Percentiles rank a stretch among this genome's conserved stretches.
Evolutionary conservation across 2,888 invertebrate species (phyloP).

Genomic region (Mellilla xanthometata): DNA sequence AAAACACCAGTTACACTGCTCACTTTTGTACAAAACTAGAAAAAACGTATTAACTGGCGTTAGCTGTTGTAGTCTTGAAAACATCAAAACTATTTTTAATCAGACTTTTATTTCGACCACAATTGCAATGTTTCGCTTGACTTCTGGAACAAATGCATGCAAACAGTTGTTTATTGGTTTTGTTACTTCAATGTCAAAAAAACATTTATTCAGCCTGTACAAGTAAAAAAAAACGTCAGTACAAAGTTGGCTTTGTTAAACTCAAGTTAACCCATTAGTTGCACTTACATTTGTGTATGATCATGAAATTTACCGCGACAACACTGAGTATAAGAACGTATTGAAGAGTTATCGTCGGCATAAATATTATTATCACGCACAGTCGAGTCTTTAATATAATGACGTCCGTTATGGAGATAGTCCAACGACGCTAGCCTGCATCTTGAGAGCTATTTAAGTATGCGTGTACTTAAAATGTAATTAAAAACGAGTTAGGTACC

Average conservation of each 20-base stretch:
- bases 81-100: neutral
- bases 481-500: slow-evolving; percentile 70
- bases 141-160: slow-evolving; percentile 4
- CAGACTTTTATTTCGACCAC: neutral
- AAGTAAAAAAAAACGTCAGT: too few relatives aligned
- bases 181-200: slow-evolving; percentile 21
- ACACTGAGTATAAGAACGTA: too few relatives aligned
- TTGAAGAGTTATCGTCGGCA: slow-evolving; percentile 29
- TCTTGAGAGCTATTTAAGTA: slow-evolving; percentile 49
- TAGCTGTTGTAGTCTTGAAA: neutral
- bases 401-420: slow-evolving; percentile 45
- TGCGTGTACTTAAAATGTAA: slow-evolving; percentile 61
- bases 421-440: slow-evolving; percentile 38
- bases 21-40: slow-evolving; percentile 17
- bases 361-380: slow-evolving; percentile 30
- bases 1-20: slow-evolving; percentile 33
- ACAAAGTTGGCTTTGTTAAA: too few relatives aligned
- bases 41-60: slow-evolving; percentile 4
- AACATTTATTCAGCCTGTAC: slow-evolving; percentile 20
- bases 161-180: slow-evolving; percentile 1
- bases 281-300: too few relatives aligned
- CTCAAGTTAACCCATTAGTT: too few relatives aligned
- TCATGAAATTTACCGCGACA: too few relatives aligned
- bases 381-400: slow-evolving; percentile 42
- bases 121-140: neutral